A percentile compares a stretch with the other conserved stretches of the same genome.
These are phyloP conservation scores for Psix sp. DNA, from an alignment of 1,140 invertebrate genomes.

Conservation along the genomic window DNA sequence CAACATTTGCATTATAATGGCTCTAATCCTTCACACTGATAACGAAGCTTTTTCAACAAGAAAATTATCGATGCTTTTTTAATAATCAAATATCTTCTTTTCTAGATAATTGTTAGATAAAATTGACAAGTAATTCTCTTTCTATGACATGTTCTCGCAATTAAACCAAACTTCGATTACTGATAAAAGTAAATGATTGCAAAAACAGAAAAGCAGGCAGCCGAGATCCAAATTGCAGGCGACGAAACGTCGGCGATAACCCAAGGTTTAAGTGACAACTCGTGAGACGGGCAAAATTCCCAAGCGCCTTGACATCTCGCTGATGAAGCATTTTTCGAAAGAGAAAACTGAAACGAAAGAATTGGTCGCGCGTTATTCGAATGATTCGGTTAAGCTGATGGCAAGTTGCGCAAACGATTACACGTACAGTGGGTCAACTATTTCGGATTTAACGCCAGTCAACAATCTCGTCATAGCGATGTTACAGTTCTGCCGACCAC, in stretches of 20 bases:
- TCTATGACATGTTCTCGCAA: no score
- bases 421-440: conserved; percentile 54
- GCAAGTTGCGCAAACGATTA: conserved; percentile 47
- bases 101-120: no score
- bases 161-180: no score
- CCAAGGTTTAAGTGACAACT: conserved; percentile 26
- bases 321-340: conserved; percentile 27
- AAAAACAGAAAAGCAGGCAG: not conserved
- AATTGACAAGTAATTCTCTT: no score
- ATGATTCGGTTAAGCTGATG: conserved; percentile 36
- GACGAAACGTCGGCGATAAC: not conserved
- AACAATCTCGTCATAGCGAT: conserved; percentile 38
- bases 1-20: conserved; percentile 14
- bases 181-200: no score
- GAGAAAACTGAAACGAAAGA: no score
- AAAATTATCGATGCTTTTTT: no score
- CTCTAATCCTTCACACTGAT: conserved; percentile 13
- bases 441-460: conserved; percentile 54
- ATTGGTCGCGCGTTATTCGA: conserved; percentile 31
- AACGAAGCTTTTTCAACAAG: no score
- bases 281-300: conserved; percentile 17
- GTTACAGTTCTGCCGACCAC: conserved; percentile 17
- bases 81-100: no score
- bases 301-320: conserved; percentile 29
- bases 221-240: not conserved